Conservation (phyloP, 1,140 invertebrate genomes). For the Eumeta japonica region DNA sequence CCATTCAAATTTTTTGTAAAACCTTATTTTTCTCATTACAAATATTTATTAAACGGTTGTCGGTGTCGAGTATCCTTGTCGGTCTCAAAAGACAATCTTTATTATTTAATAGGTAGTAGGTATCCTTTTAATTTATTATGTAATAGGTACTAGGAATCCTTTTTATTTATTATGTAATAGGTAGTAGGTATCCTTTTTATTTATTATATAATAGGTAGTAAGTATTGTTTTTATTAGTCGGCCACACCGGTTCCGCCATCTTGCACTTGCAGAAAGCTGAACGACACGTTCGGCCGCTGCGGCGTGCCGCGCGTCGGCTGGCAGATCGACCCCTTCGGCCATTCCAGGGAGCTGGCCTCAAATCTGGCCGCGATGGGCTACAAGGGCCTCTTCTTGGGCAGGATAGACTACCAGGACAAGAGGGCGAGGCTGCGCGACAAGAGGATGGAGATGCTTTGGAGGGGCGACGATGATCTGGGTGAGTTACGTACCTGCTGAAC, state of each 20-base stretch:
- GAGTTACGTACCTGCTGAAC: too few species aligned
- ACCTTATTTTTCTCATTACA: too few species aligned
- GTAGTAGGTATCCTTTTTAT: too few species aligned
- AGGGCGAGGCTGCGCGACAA: constrained; percentile 59
- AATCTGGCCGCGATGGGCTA: constrained; percentile 82
- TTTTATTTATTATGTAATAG: too few species aligned
- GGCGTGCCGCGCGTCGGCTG: constrained; percentile 79
- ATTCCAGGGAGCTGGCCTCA: constrained; percentile 84
- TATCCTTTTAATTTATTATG: neutral
- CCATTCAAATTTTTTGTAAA: too few species aligned
- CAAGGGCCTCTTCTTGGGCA: constrained; percentile 84
- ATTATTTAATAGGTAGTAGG: neutral
- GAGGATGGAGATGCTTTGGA: constrained; percentile 85
- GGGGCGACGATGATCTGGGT: constrained; percentile 69
- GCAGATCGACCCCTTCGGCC: constrained; percentile 95
- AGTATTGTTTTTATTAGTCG: too few species aligned
- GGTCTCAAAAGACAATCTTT: neutral
- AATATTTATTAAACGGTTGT: too few species aligned
- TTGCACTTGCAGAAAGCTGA: constrained; percentile 56
- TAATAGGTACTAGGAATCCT: neutral
- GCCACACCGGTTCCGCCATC: too few species aligned
- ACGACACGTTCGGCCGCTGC: constrained; percentile 82
- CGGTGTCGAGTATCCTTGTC: too few species aligned
- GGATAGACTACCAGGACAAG: constrained; percentile 89
- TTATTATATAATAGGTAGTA: too few species aligned